Conservation (phyloP, 1,140 invertebrate genomes). For the Phymorhynchus buccinoides region DNA sequence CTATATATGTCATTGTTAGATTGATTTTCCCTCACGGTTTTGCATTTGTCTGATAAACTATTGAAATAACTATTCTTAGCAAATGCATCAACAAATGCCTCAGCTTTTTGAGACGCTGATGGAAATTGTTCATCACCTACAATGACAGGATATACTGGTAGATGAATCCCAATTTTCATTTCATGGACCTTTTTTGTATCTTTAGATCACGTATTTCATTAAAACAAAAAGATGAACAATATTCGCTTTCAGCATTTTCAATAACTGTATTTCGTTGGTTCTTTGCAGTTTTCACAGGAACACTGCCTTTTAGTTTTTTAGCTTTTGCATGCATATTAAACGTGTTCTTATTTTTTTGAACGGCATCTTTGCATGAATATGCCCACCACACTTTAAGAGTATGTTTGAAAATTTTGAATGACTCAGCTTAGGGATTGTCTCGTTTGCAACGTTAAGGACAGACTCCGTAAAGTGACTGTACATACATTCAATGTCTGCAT, state of each 20-base stretch:
- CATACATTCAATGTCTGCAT: too few relatives aligned
- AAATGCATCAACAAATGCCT: background rate
- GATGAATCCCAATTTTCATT: slow-evolving; percentile 4
- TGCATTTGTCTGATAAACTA: background rate
- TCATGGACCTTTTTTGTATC: background rate
- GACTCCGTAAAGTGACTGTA: too few relatives aligned
- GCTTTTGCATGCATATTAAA: background rate
- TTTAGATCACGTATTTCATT: too few relatives aligned
- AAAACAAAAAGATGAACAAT: too few relatives aligned
- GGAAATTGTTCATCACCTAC: background rate
- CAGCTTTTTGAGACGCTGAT: background rate
- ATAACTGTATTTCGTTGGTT: too few relatives aligned
- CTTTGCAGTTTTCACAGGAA: too few relatives aligned
- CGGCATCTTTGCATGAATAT: background rate
- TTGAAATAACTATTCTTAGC: background rate
- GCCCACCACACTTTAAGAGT: too few relatives aligned
- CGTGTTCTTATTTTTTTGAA: background rate
- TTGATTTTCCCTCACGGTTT: background rate
- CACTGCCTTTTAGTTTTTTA: too few relatives aligned
- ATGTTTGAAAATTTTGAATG: too few relatives aligned
- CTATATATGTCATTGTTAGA: background rate
- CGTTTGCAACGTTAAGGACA: too few relatives aligned
- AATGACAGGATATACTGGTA: background rate
- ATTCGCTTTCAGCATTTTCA: too few relatives aligned
- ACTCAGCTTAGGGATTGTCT: too few relatives aligned